phyloP scores from a whole-genome alignment of 2,888 invertebrate species.

The Drosophila mimica region DNA sequence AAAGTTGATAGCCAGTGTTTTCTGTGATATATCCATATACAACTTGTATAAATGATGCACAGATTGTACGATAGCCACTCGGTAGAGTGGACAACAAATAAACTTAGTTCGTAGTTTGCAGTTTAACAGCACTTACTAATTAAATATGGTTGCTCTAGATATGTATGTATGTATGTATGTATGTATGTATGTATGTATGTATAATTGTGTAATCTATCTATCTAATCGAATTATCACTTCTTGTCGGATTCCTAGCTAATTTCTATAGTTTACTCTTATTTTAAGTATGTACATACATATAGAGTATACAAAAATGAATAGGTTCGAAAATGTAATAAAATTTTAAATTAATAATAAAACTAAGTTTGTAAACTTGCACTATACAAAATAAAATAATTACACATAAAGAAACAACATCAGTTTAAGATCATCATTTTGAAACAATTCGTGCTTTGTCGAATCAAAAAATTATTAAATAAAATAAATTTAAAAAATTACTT shows the following conservation, averaged over 20 bases:
- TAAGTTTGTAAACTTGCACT: constrained; percentile 54
- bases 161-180: neutral
- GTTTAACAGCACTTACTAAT: constrained; percentile 6
- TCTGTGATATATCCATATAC: constrained; percentile 63
- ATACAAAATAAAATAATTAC: constrained; percentile 25
- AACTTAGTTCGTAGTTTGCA: constrained; percentile 8
- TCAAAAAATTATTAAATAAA: constrained; percentile 4
- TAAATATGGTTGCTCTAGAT: constrained; percentile 7
- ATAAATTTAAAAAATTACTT: neutral
- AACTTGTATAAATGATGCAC: constrained; percentile 26
- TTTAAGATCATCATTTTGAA: neutral
- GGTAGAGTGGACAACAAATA: neutral
- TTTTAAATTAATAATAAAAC: constrained; percentile 25
- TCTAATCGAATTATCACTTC: constrained; percentile 16
- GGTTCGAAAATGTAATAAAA: constrained; percentile 33
- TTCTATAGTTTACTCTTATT: constrained; percentile 16
- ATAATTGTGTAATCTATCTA: constrained; percentile 1
- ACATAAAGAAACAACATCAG: constrained; percentile 26
- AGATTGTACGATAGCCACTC: constrained; percentile 4
- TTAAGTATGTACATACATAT: constrained; percentile 36
- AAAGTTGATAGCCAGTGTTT: constrained; percentile 47
- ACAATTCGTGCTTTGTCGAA: constrained; percentile 8
- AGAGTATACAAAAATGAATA: constrained; percentile 18
- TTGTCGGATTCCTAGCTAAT: constrained; percentile 43
- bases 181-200: neutral